Evolutionary conservation across 2,888 invertebrate species (phyloP).

Genomic region (Beris morrisii): DNA sequence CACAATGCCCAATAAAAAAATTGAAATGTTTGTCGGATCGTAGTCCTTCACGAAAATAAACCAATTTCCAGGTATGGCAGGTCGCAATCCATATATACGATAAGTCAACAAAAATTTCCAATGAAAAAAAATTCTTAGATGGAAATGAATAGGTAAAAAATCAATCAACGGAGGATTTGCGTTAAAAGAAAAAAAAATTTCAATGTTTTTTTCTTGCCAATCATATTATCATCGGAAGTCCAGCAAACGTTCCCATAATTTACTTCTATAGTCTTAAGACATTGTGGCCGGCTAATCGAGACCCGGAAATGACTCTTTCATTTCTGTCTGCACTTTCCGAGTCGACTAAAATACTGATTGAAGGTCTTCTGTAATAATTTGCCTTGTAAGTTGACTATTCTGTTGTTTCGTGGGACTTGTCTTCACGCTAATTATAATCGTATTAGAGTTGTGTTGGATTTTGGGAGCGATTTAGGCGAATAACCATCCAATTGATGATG

Average conservation of each 20-base stretch:
- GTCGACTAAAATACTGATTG: slow-evolving; percentile 2
- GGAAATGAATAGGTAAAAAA: too few species aligned
- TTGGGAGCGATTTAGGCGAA: slow-evolving; percentile 8
- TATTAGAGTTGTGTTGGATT: slow-evolving; percentile 16
- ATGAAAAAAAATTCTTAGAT: too few species aligned
- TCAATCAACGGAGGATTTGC: too few species aligned
- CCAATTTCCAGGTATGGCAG: neutral
- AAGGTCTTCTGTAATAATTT: slow-evolving; percentile 10
- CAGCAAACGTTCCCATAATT: slow-evolving; percentile 23
- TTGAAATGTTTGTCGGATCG: slow-evolving; percentile 28
- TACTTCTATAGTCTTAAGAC: slow-evolving; percentile 4
- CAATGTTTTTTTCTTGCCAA: neutral
- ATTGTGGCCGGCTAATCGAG: slow-evolving; percentile 7
- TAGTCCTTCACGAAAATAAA: neutral
- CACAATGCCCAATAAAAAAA: slow-evolving; percentile 21
- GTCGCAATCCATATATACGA: too few species aligned
- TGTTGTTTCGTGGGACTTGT: slow-evolving; percentile 2
- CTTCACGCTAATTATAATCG: slow-evolving; percentile 26
- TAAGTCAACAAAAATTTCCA: too few species aligned
- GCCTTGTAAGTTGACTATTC: slow-evolving; percentile 7
- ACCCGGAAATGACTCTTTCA: slow-evolving; percentile 28
- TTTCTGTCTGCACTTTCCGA: slow-evolving; percentile 24
- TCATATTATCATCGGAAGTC: slow-evolving; percentile 21
- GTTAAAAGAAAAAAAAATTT: neutral
- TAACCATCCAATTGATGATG: slow-evolving; percentile 5